Evolutionary conservation across 2,888 invertebrate genomes (phyloP).

Genomic region (Erebia epiphron): DNA sequence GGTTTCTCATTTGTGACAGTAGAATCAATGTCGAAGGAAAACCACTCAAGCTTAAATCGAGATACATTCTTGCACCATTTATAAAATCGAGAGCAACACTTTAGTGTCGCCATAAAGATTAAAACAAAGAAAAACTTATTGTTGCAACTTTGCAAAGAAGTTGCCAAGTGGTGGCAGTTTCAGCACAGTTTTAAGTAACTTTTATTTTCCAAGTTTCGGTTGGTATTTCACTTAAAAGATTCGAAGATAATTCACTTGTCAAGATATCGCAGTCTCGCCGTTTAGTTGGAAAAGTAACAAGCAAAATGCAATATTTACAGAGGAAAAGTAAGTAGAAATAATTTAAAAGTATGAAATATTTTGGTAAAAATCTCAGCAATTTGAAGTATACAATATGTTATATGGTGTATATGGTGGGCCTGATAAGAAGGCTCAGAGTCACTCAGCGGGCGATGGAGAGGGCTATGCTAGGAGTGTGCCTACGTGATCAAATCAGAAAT

Average conservation of each 20-base stretch:
- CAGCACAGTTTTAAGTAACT: slow-evolving; percentile 3
- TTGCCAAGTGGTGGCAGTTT: slow-evolving; percentile 6
- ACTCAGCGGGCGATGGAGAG: too few relatives aligned
- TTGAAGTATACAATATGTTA: slow-evolving; percentile 1
- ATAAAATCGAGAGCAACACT: slow-evolving; percentile 10
- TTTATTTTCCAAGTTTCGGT: slow-evolving; percentile 15
- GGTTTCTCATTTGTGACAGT: too few relatives aligned
- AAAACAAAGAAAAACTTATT: slow-evolving; percentile 16
- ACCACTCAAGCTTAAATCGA: background rate
- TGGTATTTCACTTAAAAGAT: slow-evolving; percentile 7
- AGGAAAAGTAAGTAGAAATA: background rate
- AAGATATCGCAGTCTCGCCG: slow-evolving; percentile 8
- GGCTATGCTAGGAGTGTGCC: too few relatives aligned
- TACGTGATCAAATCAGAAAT: too few relatives aligned
- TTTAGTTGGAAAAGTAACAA: background rate
- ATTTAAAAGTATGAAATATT: background rate
- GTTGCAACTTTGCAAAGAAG: slow-evolving; percentile 27
- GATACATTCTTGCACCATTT: slow-evolving; percentile 5
- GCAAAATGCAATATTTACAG: background rate
- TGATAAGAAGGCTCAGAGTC: too few relatives aligned
- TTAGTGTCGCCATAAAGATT: slow-evolving; percentile 12
- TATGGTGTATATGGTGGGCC: too few relatives aligned
- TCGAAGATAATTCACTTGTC: slow-evolving; percentile 22
- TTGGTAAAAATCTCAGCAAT: slow-evolving; percentile 2
- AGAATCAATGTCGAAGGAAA: too few relatives aligned